Evolutionary conservation across 37 sponge, comb jelly and placozoan genomes (phyloP).

Genomic region (Beroe ovata): DNA sequence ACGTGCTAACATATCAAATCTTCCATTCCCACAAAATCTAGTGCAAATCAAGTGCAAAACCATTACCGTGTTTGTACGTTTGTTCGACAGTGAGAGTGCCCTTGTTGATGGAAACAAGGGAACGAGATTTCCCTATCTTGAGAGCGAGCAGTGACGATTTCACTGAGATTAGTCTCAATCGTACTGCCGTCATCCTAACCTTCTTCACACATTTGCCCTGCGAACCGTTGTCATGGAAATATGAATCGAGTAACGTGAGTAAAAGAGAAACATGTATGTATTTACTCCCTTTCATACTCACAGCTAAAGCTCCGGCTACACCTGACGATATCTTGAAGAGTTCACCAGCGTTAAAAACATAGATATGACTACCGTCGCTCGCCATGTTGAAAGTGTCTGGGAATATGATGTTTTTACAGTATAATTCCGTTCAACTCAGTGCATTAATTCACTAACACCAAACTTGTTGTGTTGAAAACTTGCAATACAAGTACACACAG

Average conservation of each 20-base stretch:
- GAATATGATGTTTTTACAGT: not conserved
- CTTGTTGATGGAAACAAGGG: slow-evolving; percentile 5
- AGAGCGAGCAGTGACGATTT: not conserved
- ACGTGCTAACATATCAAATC: too few relatives aligned
- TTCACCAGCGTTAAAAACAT: slow-evolving; percentile 16
- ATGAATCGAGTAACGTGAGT: too few relatives aligned
- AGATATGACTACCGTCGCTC: slow-evolving; percentile 13
- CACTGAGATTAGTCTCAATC: not conserved
- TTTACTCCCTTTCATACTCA: too few relatives aligned
- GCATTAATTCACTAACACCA: too few relatives aligned
- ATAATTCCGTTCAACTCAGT: not conserved
- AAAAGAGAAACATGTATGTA: too few relatives aligned
- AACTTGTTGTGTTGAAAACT: too few relatives aligned
- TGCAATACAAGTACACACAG: too few relatives aligned
- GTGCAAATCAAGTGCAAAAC: too few relatives aligned
- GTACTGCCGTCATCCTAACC: not conserved
- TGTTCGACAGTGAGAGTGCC: slow-evolving; percentile 11
- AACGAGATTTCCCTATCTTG: not conserved
- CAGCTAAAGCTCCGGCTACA: not conserved
- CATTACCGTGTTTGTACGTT: slow-evolving; percentile 35
- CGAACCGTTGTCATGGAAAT: too few relatives aligned
- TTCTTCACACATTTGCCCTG: slow-evolving; percentile 60
- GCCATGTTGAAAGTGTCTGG: slow-evolving; percentile 33
- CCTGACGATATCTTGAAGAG: slow-evolving; percentile 33
- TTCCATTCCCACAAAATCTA: too few relatives aligned